phyloP scores from a whole-genome alignment of 2,888 invertebrate genomes.

The Trichopria drosophilae region DNA sequence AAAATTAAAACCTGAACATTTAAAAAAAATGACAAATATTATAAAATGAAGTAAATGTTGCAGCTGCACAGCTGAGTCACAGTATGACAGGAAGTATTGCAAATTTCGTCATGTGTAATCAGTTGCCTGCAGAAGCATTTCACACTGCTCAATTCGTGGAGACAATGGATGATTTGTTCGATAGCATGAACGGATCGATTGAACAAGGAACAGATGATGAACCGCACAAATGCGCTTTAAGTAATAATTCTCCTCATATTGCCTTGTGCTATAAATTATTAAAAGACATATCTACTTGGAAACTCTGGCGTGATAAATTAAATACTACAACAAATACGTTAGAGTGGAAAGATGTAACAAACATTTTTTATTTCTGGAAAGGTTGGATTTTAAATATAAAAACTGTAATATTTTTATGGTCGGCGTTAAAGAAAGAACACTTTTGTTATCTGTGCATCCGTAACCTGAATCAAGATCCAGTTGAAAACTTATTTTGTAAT shows the following conservation, averaged over 20 bases:
- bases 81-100: conserved; percentile 3
- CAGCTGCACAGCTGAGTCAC: conserved; percentile 5
- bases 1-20: conserved; percentile 6
- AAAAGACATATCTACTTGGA: not conserved
- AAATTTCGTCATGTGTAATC: not conserved
- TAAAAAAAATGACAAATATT: no score
- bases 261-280: not conserved
- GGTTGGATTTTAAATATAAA: not conserved
- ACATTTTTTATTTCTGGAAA: not conserved
- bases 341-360: no score
- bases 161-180: conserved; percentile 2
- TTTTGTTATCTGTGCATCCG: not conserved
- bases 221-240: not conserved
- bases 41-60: not conserved
- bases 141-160: conserved; percentile 4
- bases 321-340: no score
- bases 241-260: not conserved
- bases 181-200: not conserved
- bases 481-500: not conserved
- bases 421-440: not conserved
- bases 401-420: not conserved
- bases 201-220: not conserved
- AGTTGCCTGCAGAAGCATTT: not conserved
- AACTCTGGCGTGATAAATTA: no score
- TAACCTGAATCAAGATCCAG: conserved; percentile 1